phyloP scores from a whole-genome alignment of 23 tunicate genomes.

The Styela plicata region DNA sequence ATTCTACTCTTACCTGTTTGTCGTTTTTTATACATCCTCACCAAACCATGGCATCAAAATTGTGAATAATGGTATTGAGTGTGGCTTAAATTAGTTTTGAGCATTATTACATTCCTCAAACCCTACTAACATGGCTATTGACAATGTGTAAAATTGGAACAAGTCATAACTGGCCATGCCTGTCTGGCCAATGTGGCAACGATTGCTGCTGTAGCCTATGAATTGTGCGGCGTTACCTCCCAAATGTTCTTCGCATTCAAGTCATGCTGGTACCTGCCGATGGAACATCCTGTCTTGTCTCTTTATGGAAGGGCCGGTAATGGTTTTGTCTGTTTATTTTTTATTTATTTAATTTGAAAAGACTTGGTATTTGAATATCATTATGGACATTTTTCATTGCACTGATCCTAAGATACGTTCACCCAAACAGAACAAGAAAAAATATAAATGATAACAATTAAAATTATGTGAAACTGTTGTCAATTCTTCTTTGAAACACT shows the following conservation, averaged over 20 bases:
- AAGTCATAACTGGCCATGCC: not conserved
- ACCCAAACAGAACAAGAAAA: no score
- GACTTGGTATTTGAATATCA: no score
- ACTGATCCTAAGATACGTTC: no score
- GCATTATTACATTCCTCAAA: no score
- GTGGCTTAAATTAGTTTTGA: no score
- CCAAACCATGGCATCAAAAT: no score
- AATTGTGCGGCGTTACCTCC: constrained; percentile 27
- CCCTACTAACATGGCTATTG: not conserved
- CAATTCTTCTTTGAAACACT: no score
- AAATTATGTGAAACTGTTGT: no score
- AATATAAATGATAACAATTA: no score
- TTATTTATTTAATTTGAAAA: not conserved
- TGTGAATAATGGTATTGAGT: no score
- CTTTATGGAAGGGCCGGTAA: constrained; percentile 35
- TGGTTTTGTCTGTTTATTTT: constrained; percentile 1
- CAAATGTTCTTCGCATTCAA: constrained; percentile 25
- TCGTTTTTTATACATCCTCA: no score
- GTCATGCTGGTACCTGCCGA: constrained; percentile 47
- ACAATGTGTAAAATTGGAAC: not conserved
- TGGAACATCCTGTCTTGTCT: constrained; percentile 31
- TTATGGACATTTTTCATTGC: no score
- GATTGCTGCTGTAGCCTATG: not conserved
- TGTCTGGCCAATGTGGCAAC: not conserved
- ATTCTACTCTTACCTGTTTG: not conserved